Conservation (phyloP, 1,140 invertebrate genomes). For the Lasioglossum albipes region DNA sequence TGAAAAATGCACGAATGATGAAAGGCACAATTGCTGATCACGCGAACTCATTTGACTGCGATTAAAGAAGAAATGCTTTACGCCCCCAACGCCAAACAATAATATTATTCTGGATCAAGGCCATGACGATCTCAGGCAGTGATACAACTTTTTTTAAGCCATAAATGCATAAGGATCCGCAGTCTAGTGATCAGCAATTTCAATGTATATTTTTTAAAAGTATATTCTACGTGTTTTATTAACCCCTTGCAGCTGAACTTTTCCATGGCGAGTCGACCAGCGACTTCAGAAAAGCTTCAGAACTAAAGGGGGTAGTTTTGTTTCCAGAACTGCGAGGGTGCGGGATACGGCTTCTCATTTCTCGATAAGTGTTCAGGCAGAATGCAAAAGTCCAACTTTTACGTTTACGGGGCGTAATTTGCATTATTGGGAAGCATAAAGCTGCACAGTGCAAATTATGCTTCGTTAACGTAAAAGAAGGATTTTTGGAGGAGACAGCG, state of each 20-base stretch:
- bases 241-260: constrained; percentile 19
- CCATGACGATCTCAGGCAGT: constrained; percentile 13
- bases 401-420: too few relatives aligned
- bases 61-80: constrained; percentile 6
- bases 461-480: too few relatives aligned
- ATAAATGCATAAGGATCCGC: too few relatives aligned
- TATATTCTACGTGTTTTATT: constrained; percentile 5
- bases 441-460: too few relatives aligned
- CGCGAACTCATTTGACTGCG: constrained; percentile 14
- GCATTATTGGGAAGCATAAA: too few relatives aligned
- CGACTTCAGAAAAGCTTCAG: constrained; percentile 14
- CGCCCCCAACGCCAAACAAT: neutral
- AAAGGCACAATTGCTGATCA: constrained; percentile 36
- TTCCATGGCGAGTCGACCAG: neutral
- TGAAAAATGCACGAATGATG: constrained; percentile 2
- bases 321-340: too few relatives aligned
- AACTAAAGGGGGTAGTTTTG: neutral
- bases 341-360: too few relatives aligned
- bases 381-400: too few relatives aligned
- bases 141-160: neutral
- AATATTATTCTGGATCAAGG: constrained; percentile 7
- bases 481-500: too few relatives aligned
- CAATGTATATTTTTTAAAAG: neutral
- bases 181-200: too few relatives aligned
- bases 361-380: too few relatives aligned